Percentiles rank a stretch among this genome's conserved stretches.
Evolutionary conservation across 2,797 vertebrate species (phyloP).

Genomic region (Gymnodraco acuticeps): DNA sequence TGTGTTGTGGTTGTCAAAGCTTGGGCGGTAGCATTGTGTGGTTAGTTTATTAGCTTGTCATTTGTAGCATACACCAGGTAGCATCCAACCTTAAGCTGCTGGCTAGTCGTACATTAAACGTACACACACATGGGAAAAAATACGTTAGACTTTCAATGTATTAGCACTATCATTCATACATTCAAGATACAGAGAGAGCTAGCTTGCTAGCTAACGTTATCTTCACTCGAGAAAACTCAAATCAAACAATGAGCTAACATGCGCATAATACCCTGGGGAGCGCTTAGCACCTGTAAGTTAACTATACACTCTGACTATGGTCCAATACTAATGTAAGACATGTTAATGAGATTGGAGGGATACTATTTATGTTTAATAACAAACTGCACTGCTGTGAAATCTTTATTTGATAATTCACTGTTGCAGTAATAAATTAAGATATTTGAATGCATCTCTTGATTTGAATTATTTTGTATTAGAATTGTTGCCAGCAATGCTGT

Average conservation of each 20-base stretch:
- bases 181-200: background rate
- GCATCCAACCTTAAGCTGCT: no score
- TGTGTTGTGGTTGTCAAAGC: background rate
- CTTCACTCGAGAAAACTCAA: background rate
- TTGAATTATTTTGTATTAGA: no score
- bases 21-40: no score
- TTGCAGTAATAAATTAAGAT: slow-evolving; percentile 24
- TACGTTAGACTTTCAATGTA: background rate
- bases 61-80: no score
- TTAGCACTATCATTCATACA: background rate
- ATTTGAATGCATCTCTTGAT: background rate
- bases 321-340: slow-evolving; percentile 20
- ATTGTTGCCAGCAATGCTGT: background rate
- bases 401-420: slow-evolving; percentile 15
- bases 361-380: background rate
- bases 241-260: no score
- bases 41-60: no score
- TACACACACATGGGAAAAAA: no score
- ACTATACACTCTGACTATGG: no score
- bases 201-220: background rate
- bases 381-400: background rate
- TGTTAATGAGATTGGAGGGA: background rate
- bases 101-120: no score
- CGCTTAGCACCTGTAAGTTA: no score
- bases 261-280: no score